Percentiles rank a stretch among this genome's conserved stretches.
These are phyloP conservation scores for Adelphocoris suturalis DNA, from an alignment of 2,888 invertebrate species.

Conservation along the genomic window DNA sequence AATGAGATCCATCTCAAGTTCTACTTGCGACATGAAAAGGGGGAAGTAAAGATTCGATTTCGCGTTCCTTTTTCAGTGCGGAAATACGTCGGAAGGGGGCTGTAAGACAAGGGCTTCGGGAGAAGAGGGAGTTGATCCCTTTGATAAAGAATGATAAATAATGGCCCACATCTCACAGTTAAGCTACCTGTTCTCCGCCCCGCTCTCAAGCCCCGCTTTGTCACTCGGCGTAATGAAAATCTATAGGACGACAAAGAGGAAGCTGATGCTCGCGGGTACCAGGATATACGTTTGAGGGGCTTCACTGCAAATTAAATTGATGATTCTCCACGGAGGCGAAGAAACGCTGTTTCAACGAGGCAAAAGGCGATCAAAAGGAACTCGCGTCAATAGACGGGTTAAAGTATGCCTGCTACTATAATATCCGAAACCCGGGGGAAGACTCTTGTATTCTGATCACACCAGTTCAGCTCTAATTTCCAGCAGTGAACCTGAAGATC, in stretches of 20 bases:
- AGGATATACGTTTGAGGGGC: slow-evolving; percentile 33
- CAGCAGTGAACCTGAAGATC: no score
- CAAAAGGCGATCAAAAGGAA: neutral
- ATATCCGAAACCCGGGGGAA: no score
- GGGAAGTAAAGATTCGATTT: neutral
- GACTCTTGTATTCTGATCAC: no score
- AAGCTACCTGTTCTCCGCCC: slow-evolving; percentile 31
- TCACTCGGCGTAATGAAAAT: slow-evolving; percentile 43
- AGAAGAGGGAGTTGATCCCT: slow-evolving; percentile 50
- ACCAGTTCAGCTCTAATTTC: no score
- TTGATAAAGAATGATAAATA: slow-evolving; percentile 62
- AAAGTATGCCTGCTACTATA: no score
- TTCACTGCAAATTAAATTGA: neutral
- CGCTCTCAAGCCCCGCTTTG: slow-evolving; percentile 27
- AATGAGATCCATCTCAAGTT: neutral
- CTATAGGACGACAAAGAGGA: slow-evolving; percentile 24
- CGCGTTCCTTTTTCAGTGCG: neutral
- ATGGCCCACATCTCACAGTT: slow-evolving; percentile 52
- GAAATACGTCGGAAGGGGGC: neutral
- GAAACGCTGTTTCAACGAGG: neutral
- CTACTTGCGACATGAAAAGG: neutral
- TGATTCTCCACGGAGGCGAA: neutral
- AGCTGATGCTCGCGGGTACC: slow-evolving; percentile 2
- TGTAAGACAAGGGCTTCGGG: slow-evolving; percentile 4
- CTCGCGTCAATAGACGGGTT: neutral